Percentiles rank a stretch among this genome's conserved stretches.
Conservation (phyloP, 2,797 vertebrate species). For the Ambastaia sidthimunki region DNA sequence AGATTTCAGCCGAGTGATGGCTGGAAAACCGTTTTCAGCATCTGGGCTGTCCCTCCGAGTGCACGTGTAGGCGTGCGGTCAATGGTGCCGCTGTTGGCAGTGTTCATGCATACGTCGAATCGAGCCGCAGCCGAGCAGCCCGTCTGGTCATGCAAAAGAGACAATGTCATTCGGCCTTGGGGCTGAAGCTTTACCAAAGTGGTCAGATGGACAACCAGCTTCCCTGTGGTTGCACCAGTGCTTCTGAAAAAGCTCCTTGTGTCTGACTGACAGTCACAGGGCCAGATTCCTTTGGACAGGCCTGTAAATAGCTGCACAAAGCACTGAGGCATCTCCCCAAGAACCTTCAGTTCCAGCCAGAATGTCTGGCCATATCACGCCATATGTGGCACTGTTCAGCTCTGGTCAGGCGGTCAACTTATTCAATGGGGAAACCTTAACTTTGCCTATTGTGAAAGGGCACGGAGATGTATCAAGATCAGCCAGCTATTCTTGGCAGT, state of each 20-base stretch:
- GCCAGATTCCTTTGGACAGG: constrained; percentile 80
- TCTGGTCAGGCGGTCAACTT: constrained; percentile 29
- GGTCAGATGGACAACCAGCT: constrained; percentile 81
- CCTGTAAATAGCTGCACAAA: constrained; percentile 79
- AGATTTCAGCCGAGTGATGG: constrained; percentile 75
- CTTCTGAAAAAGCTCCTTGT: constrained; percentile 68
- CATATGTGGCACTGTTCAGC: constrained; percentile 53
- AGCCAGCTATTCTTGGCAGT: constrained; percentile 9
- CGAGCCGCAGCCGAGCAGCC: constrained; percentile 81
- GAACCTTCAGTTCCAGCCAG: constrained; percentile 75
- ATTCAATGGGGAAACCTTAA: constrained; percentile 16
- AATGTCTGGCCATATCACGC: constrained; percentile 67
- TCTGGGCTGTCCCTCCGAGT: constrained; percentile 65
- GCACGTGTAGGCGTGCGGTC: constrained; percentile 63
- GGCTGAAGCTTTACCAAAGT: constrained; percentile 76
- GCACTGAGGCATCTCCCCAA: constrained; percentile 69
- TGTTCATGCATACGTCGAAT: constrained; percentile 54
- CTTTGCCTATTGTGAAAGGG: constrained; percentile 18
- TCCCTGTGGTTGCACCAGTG: constrained; percentile 80
- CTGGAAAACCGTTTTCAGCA: constrained; percentile 78
- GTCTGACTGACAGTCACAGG: constrained; percentile 78
- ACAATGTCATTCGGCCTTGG: constrained; percentile 80
- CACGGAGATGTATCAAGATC: constrained; percentile 6
- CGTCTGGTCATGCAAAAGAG: constrained; percentile 78
- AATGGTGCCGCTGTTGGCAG: constrained; percentile 40